Percentiles rank a stretch among this genome's conserved stretches.
These are phyloP conservation scores for Lagopus muta DNA, from an alignment of 2,113 vertebrate species.

Conservation along the genomic window DNA sequence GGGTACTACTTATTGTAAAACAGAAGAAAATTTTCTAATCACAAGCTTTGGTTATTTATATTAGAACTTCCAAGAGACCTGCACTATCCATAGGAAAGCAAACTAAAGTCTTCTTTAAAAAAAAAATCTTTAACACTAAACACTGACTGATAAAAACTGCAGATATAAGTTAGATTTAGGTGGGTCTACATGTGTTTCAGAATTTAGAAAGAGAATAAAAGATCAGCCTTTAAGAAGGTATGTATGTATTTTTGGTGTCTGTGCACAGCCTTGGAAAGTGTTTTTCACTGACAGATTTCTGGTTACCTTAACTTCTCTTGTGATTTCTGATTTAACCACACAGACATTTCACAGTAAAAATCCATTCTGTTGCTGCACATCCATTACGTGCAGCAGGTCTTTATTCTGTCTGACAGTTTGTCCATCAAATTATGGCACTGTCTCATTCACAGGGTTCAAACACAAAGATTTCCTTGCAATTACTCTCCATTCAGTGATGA, in stretches of 20 bases:
- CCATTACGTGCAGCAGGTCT: constrained; percentile 4
- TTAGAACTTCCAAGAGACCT: constrained; percentile 67
- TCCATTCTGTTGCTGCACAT: neutral
- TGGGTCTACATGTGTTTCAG: neutral
- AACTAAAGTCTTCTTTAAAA: constrained; percentile 59
- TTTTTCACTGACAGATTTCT: neutral
- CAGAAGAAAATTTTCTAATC: constrained; percentile 57
- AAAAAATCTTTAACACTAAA: neutral
- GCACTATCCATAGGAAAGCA: constrained; percentile 66
- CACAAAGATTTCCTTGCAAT: neutral
- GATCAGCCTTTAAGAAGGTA: neutral
- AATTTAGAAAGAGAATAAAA: neutral
- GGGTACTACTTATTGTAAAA: neutral
- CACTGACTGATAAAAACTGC: neutral
- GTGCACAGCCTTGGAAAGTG: neutral
- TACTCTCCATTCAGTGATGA: neutral
- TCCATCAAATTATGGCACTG: neutral
- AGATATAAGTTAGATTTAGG: neutral
- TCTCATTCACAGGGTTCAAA: neutral
- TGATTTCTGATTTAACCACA: neutral
- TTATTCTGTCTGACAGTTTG: neutral
- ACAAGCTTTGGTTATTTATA: constrained; percentile 67
- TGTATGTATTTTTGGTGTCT: neutral
- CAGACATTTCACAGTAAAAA: neutral
- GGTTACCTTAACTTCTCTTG: neutral